These are phyloP conservation scores for Ornithoptera alexandrae DNA, from an alignment of 2,888 invertebrate species.

Conservation along the genomic window DNA sequence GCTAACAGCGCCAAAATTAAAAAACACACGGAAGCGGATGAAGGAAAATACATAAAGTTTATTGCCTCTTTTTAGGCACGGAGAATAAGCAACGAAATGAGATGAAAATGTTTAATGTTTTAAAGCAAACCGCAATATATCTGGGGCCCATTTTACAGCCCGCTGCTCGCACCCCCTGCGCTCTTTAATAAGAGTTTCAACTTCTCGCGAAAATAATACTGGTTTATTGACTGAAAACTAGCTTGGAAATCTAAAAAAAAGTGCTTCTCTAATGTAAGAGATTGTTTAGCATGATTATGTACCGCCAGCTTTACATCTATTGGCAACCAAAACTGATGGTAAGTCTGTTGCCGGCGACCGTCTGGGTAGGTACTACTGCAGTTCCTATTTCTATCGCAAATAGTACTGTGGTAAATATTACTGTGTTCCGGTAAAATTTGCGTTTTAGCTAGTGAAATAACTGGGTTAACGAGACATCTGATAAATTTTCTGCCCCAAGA, in stretches of 20 bases:
- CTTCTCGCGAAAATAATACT: constrained; percentile 16
- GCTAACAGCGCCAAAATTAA: constrained; percentile 25
- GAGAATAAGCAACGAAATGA: constrained; percentile 38
- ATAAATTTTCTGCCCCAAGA: too few species aligned
- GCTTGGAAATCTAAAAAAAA: not conserved
- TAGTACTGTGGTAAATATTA: too few species aligned
- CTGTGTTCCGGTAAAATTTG: too few species aligned
- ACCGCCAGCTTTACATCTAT: too few species aligned
- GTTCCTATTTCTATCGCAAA: too few species aligned
- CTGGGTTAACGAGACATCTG: too few species aligned
- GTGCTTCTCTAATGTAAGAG: not conserved
- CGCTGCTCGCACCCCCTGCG: constrained; percentile 21
- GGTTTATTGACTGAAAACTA: constrained; percentile 18
- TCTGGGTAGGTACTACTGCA: too few species aligned
- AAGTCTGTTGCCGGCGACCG: too few species aligned
- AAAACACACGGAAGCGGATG: constrained; percentile 24
- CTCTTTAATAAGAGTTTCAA: constrained; percentile 25
- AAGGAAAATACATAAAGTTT: constrained; percentile 31
- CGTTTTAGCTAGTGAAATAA: too few species aligned
- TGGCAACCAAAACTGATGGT: too few species aligned
- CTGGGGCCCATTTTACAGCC: constrained; percentile 36
- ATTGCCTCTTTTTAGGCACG: constrained; percentile 31
- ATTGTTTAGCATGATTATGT: too few species aligned
- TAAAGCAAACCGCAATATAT: constrained; percentile 36
- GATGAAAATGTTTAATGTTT: constrained; percentile 41